These are phyloP conservation scores for Margaritifera margaritifera DNA, from an alignment of 2,888 invertebrate genomes.

Conservation along the genomic window DNA sequence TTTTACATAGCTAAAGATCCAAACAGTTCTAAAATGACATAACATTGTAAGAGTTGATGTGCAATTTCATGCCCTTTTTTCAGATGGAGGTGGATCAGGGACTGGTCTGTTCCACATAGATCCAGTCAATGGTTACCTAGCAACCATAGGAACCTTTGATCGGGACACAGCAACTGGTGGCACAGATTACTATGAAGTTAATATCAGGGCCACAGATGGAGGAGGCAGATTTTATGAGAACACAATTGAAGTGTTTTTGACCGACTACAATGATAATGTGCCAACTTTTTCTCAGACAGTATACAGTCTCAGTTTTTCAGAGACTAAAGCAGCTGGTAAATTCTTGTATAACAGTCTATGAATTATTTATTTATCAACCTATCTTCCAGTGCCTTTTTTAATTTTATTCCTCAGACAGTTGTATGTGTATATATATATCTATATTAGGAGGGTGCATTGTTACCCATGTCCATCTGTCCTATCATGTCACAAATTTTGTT, in stretches of 20 bases:
- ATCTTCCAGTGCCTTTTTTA: too few relatives aligned
- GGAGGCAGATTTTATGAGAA: slow-evolving; percentile 14
- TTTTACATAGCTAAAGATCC: too few relatives aligned
- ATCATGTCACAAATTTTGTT: too few relatives aligned
- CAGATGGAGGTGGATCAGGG: not conserved
- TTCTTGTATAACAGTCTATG: not conserved
- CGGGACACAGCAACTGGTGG: slow-evolving; percentile 15
- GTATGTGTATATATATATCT: too few relatives aligned
- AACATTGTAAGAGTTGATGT: too few relatives aligned
- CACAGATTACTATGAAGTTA: slow-evolving; percentile 3
- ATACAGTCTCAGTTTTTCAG: slow-evolving; percentile 20
- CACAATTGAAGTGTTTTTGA: slow-evolving; percentile 43
- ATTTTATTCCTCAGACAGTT: too few relatives aligned
- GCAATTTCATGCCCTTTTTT: too few relatives aligned
- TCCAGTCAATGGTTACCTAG: slow-evolving; percentile 21
- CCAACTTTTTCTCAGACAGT: slow-evolving; percentile 48
- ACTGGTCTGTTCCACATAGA: slow-evolving; percentile 17
- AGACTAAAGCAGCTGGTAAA: slow-evolving; percentile 16
- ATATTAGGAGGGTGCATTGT: too few relatives aligned
- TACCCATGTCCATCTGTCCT: too few relatives aligned
- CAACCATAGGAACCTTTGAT: slow-evolving; percentile 23
- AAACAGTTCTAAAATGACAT: too few relatives aligned
- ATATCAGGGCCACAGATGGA: slow-evolving; percentile 19
- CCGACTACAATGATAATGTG: slow-evolving; percentile 54
- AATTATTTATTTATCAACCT: too few relatives aligned